Evolutionary conservation across 2,888 invertebrate species (phyloP).

Genomic region (Diabrotica balteata): DNA sequence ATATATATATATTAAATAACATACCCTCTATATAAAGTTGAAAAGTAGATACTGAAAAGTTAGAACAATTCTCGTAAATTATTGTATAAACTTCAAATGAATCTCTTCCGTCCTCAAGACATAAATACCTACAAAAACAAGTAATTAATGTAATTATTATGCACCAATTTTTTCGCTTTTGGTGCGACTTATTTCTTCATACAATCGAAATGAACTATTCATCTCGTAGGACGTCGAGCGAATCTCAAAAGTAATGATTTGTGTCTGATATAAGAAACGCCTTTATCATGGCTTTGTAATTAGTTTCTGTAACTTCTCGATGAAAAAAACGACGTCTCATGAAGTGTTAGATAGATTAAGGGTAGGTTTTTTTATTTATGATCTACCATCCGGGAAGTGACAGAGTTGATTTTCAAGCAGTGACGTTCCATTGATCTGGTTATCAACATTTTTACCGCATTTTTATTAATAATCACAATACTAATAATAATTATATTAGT

Average conservation of each 20-base stretch:
- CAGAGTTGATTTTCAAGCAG: conserved; percentile 41
- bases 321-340: conserved; percentile 53
- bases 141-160: conserved; percentile 34
- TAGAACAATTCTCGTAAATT: no score
- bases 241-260: conserved; percentile 45
- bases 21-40: no score
- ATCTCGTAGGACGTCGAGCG: conserved; percentile 36
- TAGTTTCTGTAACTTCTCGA: conserved; percentile 55
- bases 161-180: conserved; percentile 20
- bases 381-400: conserved; percentile 55
- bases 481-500: no score
- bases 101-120: no score
- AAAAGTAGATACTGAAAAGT: no score
- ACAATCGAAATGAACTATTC: conserved; percentile 38
- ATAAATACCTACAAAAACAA: conserved; percentile 7
- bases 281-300: conserved; percentile 59
- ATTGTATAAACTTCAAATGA: no score
- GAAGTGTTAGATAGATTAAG: conserved; percentile 55
- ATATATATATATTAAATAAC: no score
- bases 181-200: conserved; percentile 1
- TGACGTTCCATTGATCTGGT: conserved; percentile 6
- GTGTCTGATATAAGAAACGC: conserved; percentile 51
- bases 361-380: conserved; percentile 60
- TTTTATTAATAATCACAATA: no score
- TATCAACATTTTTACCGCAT: no score